phyloP scores from a whole-genome alignment of 2,113 vertebrate genomes.

The Sylvicapra grimmia region DNA sequence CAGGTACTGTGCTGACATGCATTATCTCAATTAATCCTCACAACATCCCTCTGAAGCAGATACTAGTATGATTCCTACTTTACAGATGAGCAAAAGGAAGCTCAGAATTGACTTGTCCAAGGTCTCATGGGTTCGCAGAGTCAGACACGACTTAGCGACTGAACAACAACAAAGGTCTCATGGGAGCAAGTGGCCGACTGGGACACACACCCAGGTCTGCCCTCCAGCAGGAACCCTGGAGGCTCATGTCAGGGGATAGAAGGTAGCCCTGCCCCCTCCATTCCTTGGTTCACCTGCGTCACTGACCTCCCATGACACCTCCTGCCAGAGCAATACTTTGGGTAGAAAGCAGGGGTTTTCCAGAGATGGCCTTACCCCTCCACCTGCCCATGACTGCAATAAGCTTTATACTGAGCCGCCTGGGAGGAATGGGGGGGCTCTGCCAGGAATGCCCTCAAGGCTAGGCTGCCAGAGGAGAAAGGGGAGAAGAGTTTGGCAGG shows the following conservation, averaged over 20 bases:
- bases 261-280: not conserved
- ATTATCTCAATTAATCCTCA: not conserved
- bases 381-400: not conserved
- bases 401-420: not conserved
- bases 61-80: not conserved
- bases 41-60: not conserved
- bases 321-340: not conserved
- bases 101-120: not conserved
- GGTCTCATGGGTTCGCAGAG: not conserved
- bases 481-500: not conserved
- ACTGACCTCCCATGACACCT: not conserved
- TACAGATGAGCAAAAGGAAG: not conserved
- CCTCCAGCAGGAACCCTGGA: not conserved
- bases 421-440: not conserved
- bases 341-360: not conserved
- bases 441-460: not conserved
- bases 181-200: not conserved
- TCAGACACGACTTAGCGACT: not conserved
- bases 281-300: not conserved
- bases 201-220: not conserved
- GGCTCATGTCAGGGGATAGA: not conserved
- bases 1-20: not conserved
- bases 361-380: not conserved
- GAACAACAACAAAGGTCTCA: not conserved
- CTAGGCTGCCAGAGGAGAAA: not conserved